These are phyloP conservation scores for Heliopora coerulea DNA, from an alignment of 92 coral and sea anemone genomes.

Conservation along the genomic window DNA sequence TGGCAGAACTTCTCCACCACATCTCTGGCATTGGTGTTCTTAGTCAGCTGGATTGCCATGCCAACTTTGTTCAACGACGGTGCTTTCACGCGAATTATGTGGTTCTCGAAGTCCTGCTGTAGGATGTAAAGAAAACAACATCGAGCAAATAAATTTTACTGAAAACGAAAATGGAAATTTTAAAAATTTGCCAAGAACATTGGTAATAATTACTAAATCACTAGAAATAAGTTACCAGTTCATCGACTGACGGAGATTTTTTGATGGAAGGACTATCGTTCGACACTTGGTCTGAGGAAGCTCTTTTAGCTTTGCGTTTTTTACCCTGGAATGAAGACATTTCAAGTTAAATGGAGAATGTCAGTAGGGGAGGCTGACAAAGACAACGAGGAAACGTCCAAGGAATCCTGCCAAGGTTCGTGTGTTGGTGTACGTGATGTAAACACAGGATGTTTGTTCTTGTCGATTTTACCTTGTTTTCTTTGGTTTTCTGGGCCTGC, in stretches of 20 bases:
- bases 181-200: too few relatives aligned
- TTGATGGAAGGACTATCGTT: conserved; percentile 29
- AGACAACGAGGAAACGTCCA: too few relatives aligned
- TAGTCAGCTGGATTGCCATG: conserved; percentile 86
- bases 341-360: neutral
- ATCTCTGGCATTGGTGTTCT: conserved; percentile 79
- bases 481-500: conserved; percentile 76
- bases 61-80: conserved; percentile 87
- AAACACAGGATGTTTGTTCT: too few relatives aligned
- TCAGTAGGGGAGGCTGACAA: neutral
- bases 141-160: too few relatives aligned
- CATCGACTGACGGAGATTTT: conserved; percentile 56
- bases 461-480: conserved; percentile 76
- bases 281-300: conserved; percentile 7
- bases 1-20: conserved; percentile 81
- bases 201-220: too few relatives aligned
- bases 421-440: too few relatives aligned
- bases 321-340: conserved; percentile 3
- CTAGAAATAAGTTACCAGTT: too few relatives aligned
- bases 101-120: conserved; percentile 86
- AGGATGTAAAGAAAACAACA: too few relatives aligned
- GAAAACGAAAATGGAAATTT: too few relatives aligned
- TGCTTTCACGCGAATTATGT: conserved; percentile 92
- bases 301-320: conserved; percentile 29
- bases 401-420: too few relatives aligned